Base-by-base conservation (phyloP, 2,888 invertebrate species). In the Zele albiditarsus region DNA sequence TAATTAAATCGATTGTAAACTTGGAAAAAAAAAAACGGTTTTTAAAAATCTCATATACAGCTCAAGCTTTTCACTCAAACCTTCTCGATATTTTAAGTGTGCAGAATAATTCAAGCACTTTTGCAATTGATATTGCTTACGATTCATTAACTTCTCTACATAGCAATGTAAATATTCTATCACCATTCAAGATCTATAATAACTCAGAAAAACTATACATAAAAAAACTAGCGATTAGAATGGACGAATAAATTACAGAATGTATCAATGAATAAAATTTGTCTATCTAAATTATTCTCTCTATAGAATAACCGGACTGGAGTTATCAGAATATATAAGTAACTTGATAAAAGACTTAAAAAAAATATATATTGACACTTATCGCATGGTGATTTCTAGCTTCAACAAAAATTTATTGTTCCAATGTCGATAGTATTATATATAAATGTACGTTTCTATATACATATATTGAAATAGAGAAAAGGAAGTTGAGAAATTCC, bases 401-500 rank as follows among this genome's bases (percentile, higher is more conserved):
- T 20, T 53, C 5, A 53, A 53, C 12, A 38, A 12, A 31, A 38
- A 38, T 38, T 38, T 38, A 38, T 38, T 38, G 12, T 38, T 38
- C 38, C 38, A 20, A 53, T 20, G n/a, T 20, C 20, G n/a, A 20
- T 20, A 53, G n/a, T 4, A 53, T 3, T n/a, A 4, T n/a, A 53
- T n/a, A 20, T 20, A 20, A 53, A 20, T 20, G n/a, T 53, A 53
- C n/a, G 0, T 53, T 20, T 20, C n/a, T 20, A 23, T 49, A n/a
- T 20, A 53, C n/a, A 23, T n/a, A 53, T 53, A 20, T 53, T 53
- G 2, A n/a, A 46, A 46, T 46, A 53, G 38, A 53, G 46, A 68
- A 68, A 71, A 74, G 31, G 57, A 20, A 58, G 73, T 73, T 73
- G 73, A 74, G 70, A 73, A 76, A 74, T 65, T 70, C 62, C 62